Evolutionary conservation across 2,888 invertebrate species (phyloP).

Genomic region (Celastrina argiolus): DNA sequence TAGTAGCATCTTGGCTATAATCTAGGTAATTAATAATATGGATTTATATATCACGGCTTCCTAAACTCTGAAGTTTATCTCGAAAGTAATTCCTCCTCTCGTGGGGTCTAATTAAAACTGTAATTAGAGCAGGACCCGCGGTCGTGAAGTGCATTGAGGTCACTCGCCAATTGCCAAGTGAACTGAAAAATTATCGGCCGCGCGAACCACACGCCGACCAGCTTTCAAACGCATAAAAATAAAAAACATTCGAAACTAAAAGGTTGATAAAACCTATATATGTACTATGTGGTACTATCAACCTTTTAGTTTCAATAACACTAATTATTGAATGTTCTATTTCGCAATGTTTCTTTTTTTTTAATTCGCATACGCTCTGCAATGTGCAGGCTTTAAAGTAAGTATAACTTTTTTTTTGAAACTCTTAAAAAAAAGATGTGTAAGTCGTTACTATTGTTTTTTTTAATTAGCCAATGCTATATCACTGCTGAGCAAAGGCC

Average conservation of each 20-base stretch:
- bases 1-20: too few relatives aligned
- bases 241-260: neutral
- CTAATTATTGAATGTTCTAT: too few relatives aligned
- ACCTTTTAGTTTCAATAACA: too few relatives aligned
- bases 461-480: too few relatives aligned
- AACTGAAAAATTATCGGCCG: constrained; percentile 12
- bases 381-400: too few relatives aligned
- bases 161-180: constrained; percentile 12
- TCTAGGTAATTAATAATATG: neutral
- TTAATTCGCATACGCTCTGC: too few relatives aligned
- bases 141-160: neutral
- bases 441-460: too few relatives aligned
- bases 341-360: too few relatives aligned
- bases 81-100: neutral
- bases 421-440: too few relatives aligned
- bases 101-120: neutral
- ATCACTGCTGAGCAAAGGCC: too few relatives aligned
- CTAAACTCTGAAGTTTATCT: neutral
- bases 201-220: neutral
- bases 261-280: neutral
- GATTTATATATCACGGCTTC: neutral
- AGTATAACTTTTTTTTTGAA: too few relatives aligned
- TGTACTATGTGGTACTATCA: too few relatives aligned
- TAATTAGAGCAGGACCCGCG: neutral
- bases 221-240: neutral